phyloP scores from a whole-genome alignment of 2,888 invertebrate genomes.

The Phorcus lineatus region DNA sequence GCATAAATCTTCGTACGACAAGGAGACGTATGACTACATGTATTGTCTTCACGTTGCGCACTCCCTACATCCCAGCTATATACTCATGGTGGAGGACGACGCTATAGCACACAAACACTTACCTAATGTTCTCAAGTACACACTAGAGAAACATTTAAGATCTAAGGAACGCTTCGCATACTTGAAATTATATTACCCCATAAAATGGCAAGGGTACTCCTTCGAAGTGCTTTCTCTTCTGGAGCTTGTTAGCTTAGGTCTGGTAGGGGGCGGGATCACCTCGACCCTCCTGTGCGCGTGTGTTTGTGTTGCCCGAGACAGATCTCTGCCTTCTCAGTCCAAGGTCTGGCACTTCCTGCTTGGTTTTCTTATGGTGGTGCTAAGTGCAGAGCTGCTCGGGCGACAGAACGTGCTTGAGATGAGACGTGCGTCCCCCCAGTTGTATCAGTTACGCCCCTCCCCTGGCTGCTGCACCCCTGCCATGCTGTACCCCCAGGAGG shows the following conservation, averaged over 20 bases:
- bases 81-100: constrained; percentile 72
- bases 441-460: constrained; percentile 60
- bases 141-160: constrained; percentile 42
- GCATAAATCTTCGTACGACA: constrained; percentile 45
- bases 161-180: constrained; percentile 46
- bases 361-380: constrained; percentile 44
- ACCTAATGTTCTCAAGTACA: constrained; percentile 52
- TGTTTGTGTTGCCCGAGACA: not conserved
- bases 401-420: constrained; percentile 65
- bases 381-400: constrained; percentile 51
- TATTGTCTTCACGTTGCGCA: constrained; percentile 66
- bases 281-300: not conserved
- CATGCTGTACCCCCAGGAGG: constrained; percentile 62
- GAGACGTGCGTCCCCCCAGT: constrained; percentile 55
- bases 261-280: constrained; percentile 49
- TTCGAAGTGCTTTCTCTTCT: constrained; percentile 53
- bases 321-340: not conserved
- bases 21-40: constrained; percentile 70
- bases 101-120: constrained; percentile 61
- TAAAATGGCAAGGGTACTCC: constrained; percentile 67
- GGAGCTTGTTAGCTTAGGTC: constrained; percentile 60
- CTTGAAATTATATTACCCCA: constrained; percentile 71
- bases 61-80: constrained; percentile 51
- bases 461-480: constrained; percentile 73
- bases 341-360: constrained; percentile 31